Evolutionary conservation across 2,113 vertebrate species (phyloP).

Genomic region (Fulica atra): DNA sequence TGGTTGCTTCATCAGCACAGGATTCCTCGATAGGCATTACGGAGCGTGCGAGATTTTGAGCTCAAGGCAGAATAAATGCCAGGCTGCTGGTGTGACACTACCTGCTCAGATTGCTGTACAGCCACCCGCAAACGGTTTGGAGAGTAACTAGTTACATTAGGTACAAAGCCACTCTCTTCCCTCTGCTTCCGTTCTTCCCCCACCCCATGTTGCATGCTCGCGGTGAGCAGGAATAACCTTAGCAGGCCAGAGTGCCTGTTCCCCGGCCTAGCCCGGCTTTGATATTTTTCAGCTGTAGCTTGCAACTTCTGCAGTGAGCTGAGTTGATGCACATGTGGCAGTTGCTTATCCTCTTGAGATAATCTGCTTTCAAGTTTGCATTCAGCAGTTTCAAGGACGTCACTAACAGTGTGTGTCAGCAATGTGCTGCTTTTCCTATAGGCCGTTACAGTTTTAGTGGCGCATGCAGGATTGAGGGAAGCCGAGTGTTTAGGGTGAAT

Average conservation of each 20-base stretch:
- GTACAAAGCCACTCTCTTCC: neutral
- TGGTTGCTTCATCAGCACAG: neutral
- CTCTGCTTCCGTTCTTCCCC: neutral
- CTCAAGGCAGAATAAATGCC: neutral
- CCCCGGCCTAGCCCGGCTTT: neutral
- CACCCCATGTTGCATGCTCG: neutral
- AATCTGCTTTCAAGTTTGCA: constrained; percentile 56
- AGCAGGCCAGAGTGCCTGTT: neutral
- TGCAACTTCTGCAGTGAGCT: neutral
- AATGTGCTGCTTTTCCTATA: neutral
- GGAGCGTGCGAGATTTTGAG: neutral
- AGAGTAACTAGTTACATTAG: neutral
- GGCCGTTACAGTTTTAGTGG: neutral
- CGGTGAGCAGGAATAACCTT: neutral
- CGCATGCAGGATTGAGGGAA: neutral
- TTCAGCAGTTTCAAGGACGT: constrained; percentile 45
- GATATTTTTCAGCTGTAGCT: constrained; percentile 5
- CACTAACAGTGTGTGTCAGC: constrained; percentile 21
- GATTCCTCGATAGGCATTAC: fast-evolving
- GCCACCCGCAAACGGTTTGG: neutral
- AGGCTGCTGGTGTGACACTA: neutral
- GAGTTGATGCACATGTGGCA: constrained; percentile 34
- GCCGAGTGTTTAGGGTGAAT: neutral
- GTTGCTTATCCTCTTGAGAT: constrained; percentile 60
- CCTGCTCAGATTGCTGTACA: neutral